phyloP scores from a whole-genome alignment of 2,888 invertebrate genomes.

The Morpho achilles region DNA sequence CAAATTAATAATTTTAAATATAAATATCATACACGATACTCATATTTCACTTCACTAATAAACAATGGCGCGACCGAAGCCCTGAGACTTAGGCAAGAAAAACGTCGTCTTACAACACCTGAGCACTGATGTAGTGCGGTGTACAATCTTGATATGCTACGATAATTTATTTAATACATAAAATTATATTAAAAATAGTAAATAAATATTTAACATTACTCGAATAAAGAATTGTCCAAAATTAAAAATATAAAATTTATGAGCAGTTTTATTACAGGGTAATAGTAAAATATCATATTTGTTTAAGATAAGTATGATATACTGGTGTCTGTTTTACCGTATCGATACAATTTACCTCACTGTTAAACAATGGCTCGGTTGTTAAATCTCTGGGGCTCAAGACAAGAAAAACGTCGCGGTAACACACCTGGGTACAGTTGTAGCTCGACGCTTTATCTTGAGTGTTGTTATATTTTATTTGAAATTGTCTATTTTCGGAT shows the following conservation, averaged over 20 bases:
- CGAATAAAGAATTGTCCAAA: too few species aligned
- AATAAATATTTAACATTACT: too few species aligned
- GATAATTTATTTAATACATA: background rate
- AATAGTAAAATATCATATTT: too few species aligned
- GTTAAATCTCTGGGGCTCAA: constrained; percentile 32
- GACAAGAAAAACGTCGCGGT: constrained; percentile 72
- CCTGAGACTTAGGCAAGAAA: constrained; percentile 55
- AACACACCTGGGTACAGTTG: constrained; percentile 62
- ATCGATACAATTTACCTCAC: constrained; percentile 33
- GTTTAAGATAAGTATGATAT: too few species aligned
- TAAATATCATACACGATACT: too few species aligned
- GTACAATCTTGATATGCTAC: constrained; percentile 39
- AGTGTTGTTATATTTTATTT: constrained; percentile 38
- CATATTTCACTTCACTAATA: constrained; percentile 36
- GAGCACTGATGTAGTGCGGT: constrained; percentile 43
- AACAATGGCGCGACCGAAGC: constrained; percentile 31
- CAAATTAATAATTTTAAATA: too few species aligned
- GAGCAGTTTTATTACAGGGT: too few species aligned
- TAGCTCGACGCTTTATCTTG: constrained; percentile 40
- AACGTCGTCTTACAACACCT: constrained; percentile 71
- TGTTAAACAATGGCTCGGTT: constrained; percentile 35
- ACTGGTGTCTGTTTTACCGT: background rate
- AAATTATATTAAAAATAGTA: too few species aligned
- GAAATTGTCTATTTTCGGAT: too few species aligned
- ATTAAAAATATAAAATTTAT: too few species aligned